Conservation (phyloP, 2,888 invertebrate species). For the Cremastinae sp. region DNA sequence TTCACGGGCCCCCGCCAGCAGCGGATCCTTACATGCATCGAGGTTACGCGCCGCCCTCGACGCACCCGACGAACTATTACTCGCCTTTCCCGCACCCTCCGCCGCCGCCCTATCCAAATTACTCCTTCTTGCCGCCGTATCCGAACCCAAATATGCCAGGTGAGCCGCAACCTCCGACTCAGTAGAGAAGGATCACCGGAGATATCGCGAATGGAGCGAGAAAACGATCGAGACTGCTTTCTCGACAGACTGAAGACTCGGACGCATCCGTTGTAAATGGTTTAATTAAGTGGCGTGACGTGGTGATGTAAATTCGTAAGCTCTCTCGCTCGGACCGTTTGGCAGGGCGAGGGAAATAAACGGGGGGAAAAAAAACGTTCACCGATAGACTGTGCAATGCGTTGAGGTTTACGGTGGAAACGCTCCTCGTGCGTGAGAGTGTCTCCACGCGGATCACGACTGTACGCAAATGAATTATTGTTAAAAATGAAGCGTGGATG, state of each 20-base stretch:
- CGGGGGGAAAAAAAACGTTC: constrained; percentile 41
- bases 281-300: constrained; percentile 57
- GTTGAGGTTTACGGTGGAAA: constrained; percentile 65
- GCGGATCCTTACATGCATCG: constrained; percentile 79
- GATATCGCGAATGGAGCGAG: constrained; percentile 52
- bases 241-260: constrained; percentile 74
- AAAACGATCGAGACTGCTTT: constrained; percentile 56
- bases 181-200: constrained; percentile 66
- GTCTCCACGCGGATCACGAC: constrained; percentile 53
- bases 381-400: constrained; percentile 72
- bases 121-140: constrained; percentile 82
- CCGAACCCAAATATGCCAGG: constrained; percentile 79
- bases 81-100: constrained; percentile 80
- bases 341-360: constrained; percentile 38
- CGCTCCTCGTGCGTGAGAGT: constrained; percentile 45
- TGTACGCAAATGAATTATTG: constrained; percentile 50
- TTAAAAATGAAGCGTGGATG: constrained; percentile 16
- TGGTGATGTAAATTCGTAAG: constrained; percentile 8
- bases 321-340: constrained; percentile 29
- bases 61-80: constrained; percentile 78
- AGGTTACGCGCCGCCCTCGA: constrained; percentile 76
- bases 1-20: constrained; percentile 77
- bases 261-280: constrained; percentile 72
- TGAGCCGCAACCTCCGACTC: constrained; percentile 78
- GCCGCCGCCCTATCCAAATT: constrained; percentile 82